A percentile compares a stretch with the other conserved stretches of the same genome.
phyloP scores from a whole-genome alignment of 2,888 invertebrate genomes.

The Orgyia antiqua region DNA sequence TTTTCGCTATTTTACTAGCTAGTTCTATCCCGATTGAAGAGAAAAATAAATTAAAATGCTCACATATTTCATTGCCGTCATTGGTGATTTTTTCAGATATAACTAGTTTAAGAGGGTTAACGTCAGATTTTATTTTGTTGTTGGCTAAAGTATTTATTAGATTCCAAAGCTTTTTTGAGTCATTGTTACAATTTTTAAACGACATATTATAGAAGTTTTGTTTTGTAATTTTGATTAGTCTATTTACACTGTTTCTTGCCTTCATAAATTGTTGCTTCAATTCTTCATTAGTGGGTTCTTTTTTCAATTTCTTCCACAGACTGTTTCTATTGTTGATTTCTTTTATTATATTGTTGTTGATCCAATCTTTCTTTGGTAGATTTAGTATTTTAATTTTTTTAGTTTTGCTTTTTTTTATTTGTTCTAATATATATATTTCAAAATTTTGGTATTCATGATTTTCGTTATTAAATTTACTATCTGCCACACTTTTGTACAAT shows the following conservation, averaged over 20 bases:
- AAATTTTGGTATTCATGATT: slow-evolving; percentile 1
- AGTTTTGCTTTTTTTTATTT: slow-evolving; percentile 7
- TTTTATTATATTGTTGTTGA: slow-evolving; percentile 15
- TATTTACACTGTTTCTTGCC: slow-evolving; percentile 6
- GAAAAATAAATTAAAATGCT: slow-evolving; percentile 8
- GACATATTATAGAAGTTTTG: slow-evolving; percentile 9
- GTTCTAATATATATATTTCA: slow-evolving; percentile 1
- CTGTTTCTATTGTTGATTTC: slow-evolving; percentile 18
- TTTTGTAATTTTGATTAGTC: slow-evolving; percentile 7
- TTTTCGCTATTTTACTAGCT: not conserved
- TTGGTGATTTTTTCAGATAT: slow-evolving; percentile 2
- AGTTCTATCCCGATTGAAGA: slow-evolving; percentile 6
- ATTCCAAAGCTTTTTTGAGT: slow-evolving; percentile 22
- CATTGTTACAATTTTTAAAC: slow-evolving; percentile 9
- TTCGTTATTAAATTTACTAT: not conserved
- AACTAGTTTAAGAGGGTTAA: slow-evolving; percentile 10
- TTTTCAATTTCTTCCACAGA: slow-evolving; percentile 12
- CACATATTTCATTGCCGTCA: not conserved
- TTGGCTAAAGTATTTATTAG: slow-evolving; percentile 14
- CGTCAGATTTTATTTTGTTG: slow-evolving; percentile 12
- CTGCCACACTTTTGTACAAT: not conserved
- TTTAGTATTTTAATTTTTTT: slow-evolving; percentile 15
- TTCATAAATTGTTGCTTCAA: slow-evolving; percentile 6
- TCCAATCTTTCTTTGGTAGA: slow-evolving; percentile 19
- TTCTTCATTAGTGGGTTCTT: slow-evolving; percentile 7